Evolutionary conservation across 2,113 vertebrate genomes (phyloP).

Genomic region (Labrus mixtus): DNA sequence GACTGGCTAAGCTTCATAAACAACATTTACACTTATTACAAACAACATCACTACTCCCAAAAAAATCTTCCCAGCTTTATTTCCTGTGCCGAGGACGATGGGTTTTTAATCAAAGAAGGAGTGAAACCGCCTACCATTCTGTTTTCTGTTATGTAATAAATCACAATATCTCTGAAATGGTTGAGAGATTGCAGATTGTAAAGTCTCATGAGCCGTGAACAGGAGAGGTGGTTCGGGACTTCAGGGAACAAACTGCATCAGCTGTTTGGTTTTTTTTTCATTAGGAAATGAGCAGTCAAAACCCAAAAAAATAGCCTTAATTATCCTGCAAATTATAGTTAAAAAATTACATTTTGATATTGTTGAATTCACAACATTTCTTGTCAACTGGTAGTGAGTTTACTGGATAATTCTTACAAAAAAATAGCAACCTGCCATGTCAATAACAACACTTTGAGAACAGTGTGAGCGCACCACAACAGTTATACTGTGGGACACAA

Average conservation of each 20-base stretch:
- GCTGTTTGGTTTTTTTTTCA: not conserved
- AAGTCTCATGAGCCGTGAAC: not conserved
- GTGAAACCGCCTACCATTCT: not conserved
- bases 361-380: too few relatives aligned
- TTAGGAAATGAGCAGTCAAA: not conserved
- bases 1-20: not conserved
- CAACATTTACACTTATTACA: not conserved
- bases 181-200: not conserved
- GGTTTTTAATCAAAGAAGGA: not conserved
- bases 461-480: too few relatives aligned
- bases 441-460: too few relatives aligned
- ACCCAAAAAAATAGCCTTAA: not conserved
- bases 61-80: not conserved
- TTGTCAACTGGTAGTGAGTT: too few relatives aligned
- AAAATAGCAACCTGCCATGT: too few relatives aligned
- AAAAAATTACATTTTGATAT: not conserved
- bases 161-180: not conserved
- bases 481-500: too few relatives aligned
- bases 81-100: not conserved
- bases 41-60: not conserved
- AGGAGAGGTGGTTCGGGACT: not conserved
- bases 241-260: not conserved
- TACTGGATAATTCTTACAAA: too few relatives aligned
- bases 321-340: not conserved
- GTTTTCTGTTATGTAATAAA: not conserved